These are phyloP conservation scores for Sebastes elongatus DNA, from an alignment of 2,797 vertebrate genomes.

Conservation along the genomic window DNA sequence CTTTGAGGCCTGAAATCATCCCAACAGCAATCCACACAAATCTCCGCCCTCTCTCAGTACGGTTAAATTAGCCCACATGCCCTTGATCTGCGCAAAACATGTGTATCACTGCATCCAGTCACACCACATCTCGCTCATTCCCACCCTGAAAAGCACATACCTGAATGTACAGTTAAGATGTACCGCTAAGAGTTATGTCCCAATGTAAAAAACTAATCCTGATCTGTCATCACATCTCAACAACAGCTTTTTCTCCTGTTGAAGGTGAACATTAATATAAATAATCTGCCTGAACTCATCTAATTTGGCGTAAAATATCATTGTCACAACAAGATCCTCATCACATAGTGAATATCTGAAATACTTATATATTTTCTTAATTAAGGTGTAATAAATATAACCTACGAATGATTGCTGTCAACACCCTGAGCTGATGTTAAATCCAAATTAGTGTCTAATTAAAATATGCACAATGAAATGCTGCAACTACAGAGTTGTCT, in stretches of 20 bases:
- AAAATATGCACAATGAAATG: not conserved
- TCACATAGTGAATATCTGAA: not conserved
- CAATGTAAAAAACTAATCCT: not conserved
- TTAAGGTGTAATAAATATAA: not conserved
- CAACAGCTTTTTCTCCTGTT: not conserved
- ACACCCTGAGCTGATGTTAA: not conserved
- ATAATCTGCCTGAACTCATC: not conserved
- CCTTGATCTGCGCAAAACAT: slow-evolving; percentile 56
- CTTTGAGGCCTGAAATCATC: slow-evolving; percentile 65
- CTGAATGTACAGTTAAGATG: not conserved
- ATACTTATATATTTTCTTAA: not conserved
- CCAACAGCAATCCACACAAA: slow-evolving; percentile 72
- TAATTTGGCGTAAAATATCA: not conserved
- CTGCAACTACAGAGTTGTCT: not conserved
- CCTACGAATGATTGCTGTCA: not conserved
- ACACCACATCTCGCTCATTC: not conserved
- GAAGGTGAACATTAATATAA: not conserved
- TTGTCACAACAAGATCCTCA: not conserved
- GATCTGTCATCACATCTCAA: not conserved
- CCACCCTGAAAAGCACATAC: slow-evolving; percentile 5
- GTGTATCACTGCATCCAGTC: not conserved
- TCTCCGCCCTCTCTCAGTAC: slow-evolving; percentile 34
- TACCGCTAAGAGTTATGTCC: not conserved
- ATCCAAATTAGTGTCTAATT: not conserved
- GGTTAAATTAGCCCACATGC: slow-evolving; percentile 52